Conservation (phyloP, 2,888 invertebrate genomes). For the Clepsis dumicolana region DNA sequence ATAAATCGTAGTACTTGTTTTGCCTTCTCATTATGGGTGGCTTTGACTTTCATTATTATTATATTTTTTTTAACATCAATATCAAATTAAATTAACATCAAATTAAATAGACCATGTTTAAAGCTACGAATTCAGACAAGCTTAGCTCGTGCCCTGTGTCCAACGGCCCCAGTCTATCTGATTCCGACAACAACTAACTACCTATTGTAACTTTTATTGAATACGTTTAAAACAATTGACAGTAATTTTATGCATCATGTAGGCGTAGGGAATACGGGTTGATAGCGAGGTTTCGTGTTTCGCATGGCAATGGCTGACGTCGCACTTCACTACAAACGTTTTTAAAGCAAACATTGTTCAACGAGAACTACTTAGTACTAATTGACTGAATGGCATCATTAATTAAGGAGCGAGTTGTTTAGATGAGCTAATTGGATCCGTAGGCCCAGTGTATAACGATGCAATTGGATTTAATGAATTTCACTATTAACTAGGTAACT, state of each 20-base stretch:
- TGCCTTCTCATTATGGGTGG: no score
- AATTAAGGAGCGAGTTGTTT: constrained; percentile 23
- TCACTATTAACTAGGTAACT: constrained; percentile 3
- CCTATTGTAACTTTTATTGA: constrained; percentile 1
- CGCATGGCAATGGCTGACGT: constrained; percentile 23
- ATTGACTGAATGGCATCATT: constrained; percentile 14
- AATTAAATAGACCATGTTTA: no score
- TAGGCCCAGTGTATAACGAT: constrained; percentile 9
- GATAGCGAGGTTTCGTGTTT: constrained; percentile 11
- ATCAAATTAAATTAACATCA: no score
- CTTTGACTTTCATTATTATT: no score
- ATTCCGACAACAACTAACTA: no score
- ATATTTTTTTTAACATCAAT: no score
- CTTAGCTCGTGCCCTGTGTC: no score
- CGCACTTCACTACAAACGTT: neutral
- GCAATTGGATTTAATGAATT: constrained; percentile 21
- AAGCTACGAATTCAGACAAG: no score
- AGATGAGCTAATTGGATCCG: constrained; percentile 13
- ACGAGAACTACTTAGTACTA: neutral
- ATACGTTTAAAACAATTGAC: constrained; percentile 18
- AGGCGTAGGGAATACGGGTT: constrained; percentile 22
- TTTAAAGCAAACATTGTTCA: constrained; percentile 15
- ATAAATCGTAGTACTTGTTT: no score
- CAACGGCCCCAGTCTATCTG: neutral
- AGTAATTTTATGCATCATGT: constrained; percentile 28